Evolutionary conservation across 2,888 invertebrate genomes (phyloP).

Genomic region (Urechis unicinctus): DNA sequence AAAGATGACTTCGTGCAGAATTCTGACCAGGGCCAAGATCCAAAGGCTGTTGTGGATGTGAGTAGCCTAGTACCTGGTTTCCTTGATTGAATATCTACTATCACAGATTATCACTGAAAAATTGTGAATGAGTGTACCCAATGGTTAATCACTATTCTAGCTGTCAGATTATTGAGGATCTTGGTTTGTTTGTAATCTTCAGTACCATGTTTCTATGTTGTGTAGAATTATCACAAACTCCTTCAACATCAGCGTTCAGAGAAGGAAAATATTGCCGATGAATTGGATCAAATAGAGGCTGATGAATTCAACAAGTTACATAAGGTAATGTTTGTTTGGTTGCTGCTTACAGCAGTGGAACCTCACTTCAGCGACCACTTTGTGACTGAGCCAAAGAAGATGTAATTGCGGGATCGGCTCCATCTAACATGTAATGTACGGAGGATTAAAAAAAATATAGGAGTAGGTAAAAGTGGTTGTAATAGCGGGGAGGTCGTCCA

Average conservation of each 20-base stretch:
- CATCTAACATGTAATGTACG: too few species aligned
- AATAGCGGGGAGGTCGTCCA: slow-evolving; percentile 2
- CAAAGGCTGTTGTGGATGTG: slow-evolving; percentile 31
- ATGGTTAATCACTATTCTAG: too few species aligned
- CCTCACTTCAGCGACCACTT: background rate
- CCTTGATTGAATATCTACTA: too few species aligned
- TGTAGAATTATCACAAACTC: slow-evolving; percentile 35
- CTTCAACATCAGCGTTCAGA: slow-evolving; percentile 32
- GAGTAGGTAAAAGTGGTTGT: background rate
- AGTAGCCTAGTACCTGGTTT: slow-evolving; percentile 7
- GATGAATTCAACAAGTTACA: slow-evolving; percentile 29
- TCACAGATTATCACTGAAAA: too few species aligned
- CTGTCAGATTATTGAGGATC: too few species aligned
- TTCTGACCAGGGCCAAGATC: slow-evolving; percentile 25
- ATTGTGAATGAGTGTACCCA: too few species aligned
- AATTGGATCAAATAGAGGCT: slow-evolving; percentile 36
- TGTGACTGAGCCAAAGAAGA: background rate
- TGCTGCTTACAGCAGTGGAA: background rate
- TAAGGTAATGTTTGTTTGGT: slow-evolving; percentile 22
- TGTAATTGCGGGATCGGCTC: too few species aligned
- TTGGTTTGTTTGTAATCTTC: too few species aligned
- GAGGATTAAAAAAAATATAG: background rate
- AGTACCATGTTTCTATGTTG: background rate
- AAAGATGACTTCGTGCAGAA: slow-evolving; percentile 25
- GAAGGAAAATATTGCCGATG: slow-evolving; percentile 25